Conservation (phyloP, 2,888 invertebrate genomes). For the Drosophila anomalipes region DNA sequence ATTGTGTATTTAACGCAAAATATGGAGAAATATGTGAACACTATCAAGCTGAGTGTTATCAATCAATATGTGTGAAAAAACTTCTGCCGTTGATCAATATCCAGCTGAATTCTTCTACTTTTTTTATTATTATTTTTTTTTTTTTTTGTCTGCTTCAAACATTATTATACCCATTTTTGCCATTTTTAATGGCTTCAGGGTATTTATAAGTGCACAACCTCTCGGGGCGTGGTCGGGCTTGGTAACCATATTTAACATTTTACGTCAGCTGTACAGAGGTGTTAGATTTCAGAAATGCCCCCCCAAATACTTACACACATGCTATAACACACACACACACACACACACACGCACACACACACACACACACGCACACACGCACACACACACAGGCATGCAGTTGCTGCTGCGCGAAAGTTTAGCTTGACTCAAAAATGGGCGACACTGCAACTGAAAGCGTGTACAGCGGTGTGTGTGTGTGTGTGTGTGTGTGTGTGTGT, state of each 20-base stretch:
- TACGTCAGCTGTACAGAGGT: slow-evolving; percentile 38
- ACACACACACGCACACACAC: not conserved
- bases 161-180: not conserved
- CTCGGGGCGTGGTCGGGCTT: slow-evolving; percentile 22
- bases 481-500: slow-evolving; percentile 29
- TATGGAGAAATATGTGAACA: not conserved
- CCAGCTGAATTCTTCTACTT: not conserved
- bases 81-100: not conserved
- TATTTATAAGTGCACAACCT: slow-evolving; percentile 29
- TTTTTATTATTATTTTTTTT: not conserved
- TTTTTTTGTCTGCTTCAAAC: not conserved
- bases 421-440: slow-evolving; percentile 59
- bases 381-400: slow-evolving; percentile 17
- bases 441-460: slow-evolving; percentile 58
- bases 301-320: not conserved
- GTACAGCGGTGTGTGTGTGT: slow-evolving; percentile 21
- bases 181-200: slow-evolving; percentile 6
- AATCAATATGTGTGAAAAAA: not conserved
- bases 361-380: slow-evolving; percentile 17
- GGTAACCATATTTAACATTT: slow-evolving; percentile 16
- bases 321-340: not conserved
- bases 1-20: not conserved
- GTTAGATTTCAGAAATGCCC: slow-evolving; percentile 41
- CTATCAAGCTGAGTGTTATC: not conserved
- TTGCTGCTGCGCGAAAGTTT: slow-evolving; percentile 53